Base-by-base conservation (phyloP, 2,797 vertebrate genomes). In the Dendrocincla fuliginosa region DNA sequence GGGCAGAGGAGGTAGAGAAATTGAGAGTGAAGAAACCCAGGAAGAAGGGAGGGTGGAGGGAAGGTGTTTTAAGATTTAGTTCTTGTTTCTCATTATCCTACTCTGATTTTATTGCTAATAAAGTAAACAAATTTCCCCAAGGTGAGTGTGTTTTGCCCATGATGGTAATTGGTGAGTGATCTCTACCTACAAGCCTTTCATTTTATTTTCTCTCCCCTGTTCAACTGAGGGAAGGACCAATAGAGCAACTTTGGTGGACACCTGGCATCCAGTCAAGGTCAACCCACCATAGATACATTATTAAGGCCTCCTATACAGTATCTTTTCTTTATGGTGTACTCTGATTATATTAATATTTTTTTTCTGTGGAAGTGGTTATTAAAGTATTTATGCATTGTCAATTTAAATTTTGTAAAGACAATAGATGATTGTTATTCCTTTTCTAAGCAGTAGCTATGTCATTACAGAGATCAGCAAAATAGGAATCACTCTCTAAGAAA, bases 61-160 rank as follows among this genome's bases (percentile, higher is more conserved):
- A 53, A 52, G 12, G 6, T 32, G 10, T 35, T 59, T 46, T 41
- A 53, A 53, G 14, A 32, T 27, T 13, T 7, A 67, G 3, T 16
- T 81, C 44, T 33, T 60, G 5, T 32, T 74, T 53, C 42, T 33
- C 1, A 5, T 53, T 27, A 16, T 80, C 25, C 8, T 74, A 18
- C 20, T 49, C 42, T 47, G 33, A 41, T 60, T 53, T 47, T 5
- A 19, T 33, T 60, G 11, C 5, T 60, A 81, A 67, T 60, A 67
- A 59, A 59, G 33, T 25, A 52, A 74, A 87, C 7, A n/a, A 33
- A 60, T 46, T 60, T 53, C 4, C 27, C 27, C 44, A 19, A 4
- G 4, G 33, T 5, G 30, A 5, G 4, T 67, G 6, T 41, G 4
- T 81, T 74, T 88, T 32, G 3, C 8, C 12, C 0, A 0, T 68